Evolutionary conservation across 2,888 invertebrate species (phyloP).

Genomic region (Nysson spinosus): DNA sequence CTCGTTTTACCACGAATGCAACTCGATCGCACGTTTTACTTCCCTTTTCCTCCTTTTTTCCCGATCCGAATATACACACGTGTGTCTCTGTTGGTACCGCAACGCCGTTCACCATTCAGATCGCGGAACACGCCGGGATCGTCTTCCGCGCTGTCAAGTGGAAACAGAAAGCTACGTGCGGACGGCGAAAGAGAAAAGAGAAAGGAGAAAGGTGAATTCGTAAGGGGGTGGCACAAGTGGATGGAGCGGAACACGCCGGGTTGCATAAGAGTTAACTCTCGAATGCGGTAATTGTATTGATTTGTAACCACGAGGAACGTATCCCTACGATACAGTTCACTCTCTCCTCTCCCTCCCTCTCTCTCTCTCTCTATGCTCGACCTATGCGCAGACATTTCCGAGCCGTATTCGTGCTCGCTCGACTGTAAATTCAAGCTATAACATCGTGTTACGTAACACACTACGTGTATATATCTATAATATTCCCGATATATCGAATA

Average conservation of each 20-base stretch:
- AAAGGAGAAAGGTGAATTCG: conserved; percentile 1
- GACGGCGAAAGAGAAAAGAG: conserved; percentile 28
- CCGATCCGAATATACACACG: too few relatives aligned
- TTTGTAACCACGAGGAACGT: conserved; percentile 30
- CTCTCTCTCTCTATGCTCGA: too few relatives aligned
- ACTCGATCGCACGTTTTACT: conserved; percentile 49
- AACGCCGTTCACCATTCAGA: conserved; percentile 47
- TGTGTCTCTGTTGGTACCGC: conserved; percentile 26
- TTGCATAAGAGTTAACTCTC: conserved; percentile 42
- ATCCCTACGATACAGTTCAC: conserved; percentile 12
- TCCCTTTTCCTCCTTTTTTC: too few relatives aligned
- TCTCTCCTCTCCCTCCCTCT: too few relatives aligned
- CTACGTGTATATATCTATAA: not conserved
- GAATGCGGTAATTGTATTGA: conserved; percentile 48
- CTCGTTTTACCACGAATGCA: conserved; percentile 46
- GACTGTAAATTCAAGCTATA: conserved; percentile 15
- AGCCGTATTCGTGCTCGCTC: conserved; percentile 26
- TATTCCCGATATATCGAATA: not conserved
- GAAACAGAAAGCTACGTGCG: conserved; percentile 53
- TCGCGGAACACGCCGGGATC: conserved; percentile 45
- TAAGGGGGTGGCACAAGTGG: conserved; percentile 14
- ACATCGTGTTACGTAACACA: conserved; percentile 8
- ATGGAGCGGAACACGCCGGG: conserved; percentile 29
- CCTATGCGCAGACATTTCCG: conserved; percentile 13
- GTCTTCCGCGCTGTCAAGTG: conserved; percentile 51